phyloP scores from a whole-genome alignment of 2,888 invertebrate genomes.

The Acrobasis suavella region DNA sequence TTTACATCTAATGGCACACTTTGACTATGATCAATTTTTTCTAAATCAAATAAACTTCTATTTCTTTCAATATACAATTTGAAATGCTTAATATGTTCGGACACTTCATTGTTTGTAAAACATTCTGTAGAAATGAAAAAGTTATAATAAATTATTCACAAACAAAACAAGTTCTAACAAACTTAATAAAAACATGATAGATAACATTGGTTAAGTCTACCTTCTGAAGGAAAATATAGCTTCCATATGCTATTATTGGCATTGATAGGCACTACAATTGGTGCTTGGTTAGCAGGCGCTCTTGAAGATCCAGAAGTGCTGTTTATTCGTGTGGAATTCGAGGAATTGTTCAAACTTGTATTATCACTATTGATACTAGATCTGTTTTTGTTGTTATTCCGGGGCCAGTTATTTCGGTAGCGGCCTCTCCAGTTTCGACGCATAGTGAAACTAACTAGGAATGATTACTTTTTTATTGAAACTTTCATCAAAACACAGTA shows the following conservation, averaged over 20 bases:
- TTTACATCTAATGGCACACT: constrained; percentile 83
- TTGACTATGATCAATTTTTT: constrained; percentile 82
- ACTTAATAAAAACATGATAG: too few relatives aligned
- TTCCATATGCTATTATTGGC: constrained; percentile 86
- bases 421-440: constrained; percentile 71
- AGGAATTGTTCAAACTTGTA: constrained; percentile 55
- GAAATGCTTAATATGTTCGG: constrained; percentile 50
- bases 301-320: constrained; percentile 57
- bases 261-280: constrained; percentile 57
- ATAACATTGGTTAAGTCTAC: constrained; percentile 57
- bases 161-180: too few relatives aligned
- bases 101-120: constrained; percentile 53
- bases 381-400: constrained; percentile 45
- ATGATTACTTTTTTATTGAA: too few relatives aligned
- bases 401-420: constrained; percentile 61
- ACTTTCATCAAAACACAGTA: too few relatives aligned
- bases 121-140: constrained; percentile 44
- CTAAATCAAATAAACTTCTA: constrained; percentile 72
- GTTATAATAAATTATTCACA: not conserved
- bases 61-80: constrained; percentile 62
- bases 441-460: constrained; percentile 45
- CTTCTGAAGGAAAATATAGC: constrained; percentile 89
- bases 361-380: constrained; percentile 43
- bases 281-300: constrained; percentile 67
- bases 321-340: constrained; percentile 43